Evolutionary conservation across 2,113 vertebrate genomes (phyloP).

Genomic region (Dinomys branickii): DNA sequence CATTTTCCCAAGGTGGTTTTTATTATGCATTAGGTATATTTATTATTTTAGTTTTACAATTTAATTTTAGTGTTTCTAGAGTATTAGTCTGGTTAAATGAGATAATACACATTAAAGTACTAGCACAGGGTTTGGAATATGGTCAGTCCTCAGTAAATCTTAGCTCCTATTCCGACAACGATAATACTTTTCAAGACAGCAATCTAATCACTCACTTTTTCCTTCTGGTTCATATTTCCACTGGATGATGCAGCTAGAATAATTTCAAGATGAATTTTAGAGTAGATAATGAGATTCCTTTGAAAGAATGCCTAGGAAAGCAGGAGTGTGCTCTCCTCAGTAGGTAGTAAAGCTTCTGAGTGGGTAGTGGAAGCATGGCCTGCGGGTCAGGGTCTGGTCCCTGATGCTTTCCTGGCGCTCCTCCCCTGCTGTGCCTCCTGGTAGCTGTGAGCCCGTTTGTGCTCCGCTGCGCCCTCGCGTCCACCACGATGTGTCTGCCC

Average conservation of each 20-base stretch:
- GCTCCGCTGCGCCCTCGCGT: background rate
- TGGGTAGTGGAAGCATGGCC: background rate
- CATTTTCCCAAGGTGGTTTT: background rate
- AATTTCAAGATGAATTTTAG: background rate
- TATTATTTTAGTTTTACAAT: background rate
- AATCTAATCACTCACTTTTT: background rate
- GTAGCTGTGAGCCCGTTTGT: background rate
- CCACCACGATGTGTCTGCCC: background rate
- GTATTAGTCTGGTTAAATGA: background rate
- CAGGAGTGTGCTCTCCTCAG: background rate
- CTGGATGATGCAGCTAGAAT: background rate
- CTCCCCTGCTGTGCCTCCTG: background rate
- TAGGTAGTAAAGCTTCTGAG: background rate
- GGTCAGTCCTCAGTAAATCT: background rate
- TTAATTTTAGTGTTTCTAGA: background rate
- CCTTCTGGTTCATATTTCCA: background rate
- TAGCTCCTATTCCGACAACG: background rate
- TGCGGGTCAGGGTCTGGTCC: background rate
- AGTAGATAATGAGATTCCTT: background rate
- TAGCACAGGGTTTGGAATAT: background rate
- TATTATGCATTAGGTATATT: background rate
- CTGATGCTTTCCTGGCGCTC: background rate
- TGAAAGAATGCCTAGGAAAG: background rate
- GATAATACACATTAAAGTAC: background rate
- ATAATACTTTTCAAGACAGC: background rate